Conservation (phyloP, 2,888 invertebrate species). For the Hirtodrosophila histrioides region DNA sequence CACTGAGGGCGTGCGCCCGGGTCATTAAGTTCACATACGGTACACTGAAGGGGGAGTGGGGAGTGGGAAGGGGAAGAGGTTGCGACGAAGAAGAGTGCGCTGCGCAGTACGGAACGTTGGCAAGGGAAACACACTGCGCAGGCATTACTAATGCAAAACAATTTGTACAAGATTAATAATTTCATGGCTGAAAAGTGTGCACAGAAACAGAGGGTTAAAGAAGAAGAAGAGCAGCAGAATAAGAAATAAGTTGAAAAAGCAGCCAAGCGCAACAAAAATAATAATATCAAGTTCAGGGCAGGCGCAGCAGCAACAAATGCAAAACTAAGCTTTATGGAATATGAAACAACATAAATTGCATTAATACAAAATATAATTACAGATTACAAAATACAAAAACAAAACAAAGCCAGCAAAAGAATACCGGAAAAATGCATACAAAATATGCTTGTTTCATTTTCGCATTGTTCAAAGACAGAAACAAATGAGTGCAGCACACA, state of each 20-base stretch:
- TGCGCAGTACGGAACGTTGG: slow-evolving; percentile 21
- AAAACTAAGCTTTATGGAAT: neutral
- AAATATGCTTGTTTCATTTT: slow-evolving; percentile 38
- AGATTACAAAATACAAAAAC: slow-evolving; percentile 3
- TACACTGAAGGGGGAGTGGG: neutral
- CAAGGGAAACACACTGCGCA: slow-evolving; percentile 62
- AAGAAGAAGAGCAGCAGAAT: slow-evolving; percentile 2
- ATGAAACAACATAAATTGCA: neutral
- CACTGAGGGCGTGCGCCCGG: slow-evolving; percentile 50
- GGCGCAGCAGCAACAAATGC: slow-evolving; percentile 7
- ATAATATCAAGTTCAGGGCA: slow-evolving; percentile 60
- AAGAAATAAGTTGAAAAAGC: neutral
- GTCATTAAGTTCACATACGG: slow-evolving; percentile 56
- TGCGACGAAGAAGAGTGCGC: slow-evolving; percentile 11
- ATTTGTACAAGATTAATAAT: slow-evolving; percentile 67
- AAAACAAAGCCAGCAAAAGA: slow-evolving; percentile 3
- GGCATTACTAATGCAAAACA: slow-evolving; percentile 71
- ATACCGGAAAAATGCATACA: slow-evolving; percentile 24
- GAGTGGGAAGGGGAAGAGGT: too few species aligned
- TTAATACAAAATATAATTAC: neutral
- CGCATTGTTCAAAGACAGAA: slow-evolving; percentile 17
- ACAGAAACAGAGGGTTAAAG: slow-evolving; percentile 16
- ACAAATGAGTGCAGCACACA: neutral
- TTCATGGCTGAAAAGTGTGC: slow-evolving; percentile 58
- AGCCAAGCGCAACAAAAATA: slow-evolving; percentile 11